Conservation (phyloP, 2,113 vertebrate genomes). For the Bagarius yarrelli region DNA sequence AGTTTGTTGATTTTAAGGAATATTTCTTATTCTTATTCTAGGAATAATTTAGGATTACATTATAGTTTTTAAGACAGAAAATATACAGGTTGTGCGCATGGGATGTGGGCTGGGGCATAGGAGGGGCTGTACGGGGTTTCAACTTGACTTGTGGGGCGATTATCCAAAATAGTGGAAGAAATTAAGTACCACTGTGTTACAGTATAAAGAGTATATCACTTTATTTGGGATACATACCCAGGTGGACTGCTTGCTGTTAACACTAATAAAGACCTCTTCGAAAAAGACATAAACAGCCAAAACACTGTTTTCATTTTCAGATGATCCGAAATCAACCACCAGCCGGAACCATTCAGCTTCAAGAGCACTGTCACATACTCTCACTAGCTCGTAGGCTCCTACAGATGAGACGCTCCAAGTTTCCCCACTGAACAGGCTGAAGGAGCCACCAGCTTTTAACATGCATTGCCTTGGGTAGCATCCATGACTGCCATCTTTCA, state of each 20-base stretch:
- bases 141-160: no score
- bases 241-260: conserved; percentile 46
- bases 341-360: conserved; percentile 60
- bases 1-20: no score
- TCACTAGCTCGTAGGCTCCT: conserved; percentile 57
- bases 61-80: no score
- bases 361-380: conserved; percentile 36
- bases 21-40: no score
- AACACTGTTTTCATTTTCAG: conserved; percentile 11
- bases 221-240: conserved; percentile 53
- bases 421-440: conserved; percentile 55
- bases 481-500: conserved; percentile 47
- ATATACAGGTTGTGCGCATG: no score
- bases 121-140: no score
- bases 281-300: conserved; percentile 55
- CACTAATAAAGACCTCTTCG: conserved; percentile 46
- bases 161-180: no score
- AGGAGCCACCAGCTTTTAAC: conserved; percentile 39
- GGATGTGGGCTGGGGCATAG: no score
- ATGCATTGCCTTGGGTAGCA: conserved; percentile 55
- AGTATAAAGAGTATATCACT: background rate
- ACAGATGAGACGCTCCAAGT: conserved; percentile 35
- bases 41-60: no score
- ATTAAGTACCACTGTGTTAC: no score
- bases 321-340: conserved; percentile 53